Base-by-base conservation (phyloP, 2,113 vertebrate species). In the Dasypus novemcinctus region DNA sequence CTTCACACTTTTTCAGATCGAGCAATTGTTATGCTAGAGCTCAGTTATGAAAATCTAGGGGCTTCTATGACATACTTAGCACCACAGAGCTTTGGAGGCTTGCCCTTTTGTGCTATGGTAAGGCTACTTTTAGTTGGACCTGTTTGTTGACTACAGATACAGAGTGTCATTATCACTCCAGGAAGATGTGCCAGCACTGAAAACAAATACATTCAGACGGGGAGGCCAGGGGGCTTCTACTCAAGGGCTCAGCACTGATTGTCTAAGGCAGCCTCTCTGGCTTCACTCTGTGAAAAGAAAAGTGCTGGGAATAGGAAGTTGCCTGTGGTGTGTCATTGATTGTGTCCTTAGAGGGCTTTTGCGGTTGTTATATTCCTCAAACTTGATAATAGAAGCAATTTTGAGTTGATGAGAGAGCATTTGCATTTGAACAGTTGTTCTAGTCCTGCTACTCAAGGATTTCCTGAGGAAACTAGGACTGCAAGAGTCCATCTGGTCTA, bases 381-480 rank as follows among this genome's bases (percentile, higher is more conserved):
- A 88, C 91, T 95, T 97, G 93, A 94, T 96, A 97, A 96, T 93
- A 80, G 68, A 21, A 97, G 91, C 91, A 94, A 94, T 97, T 97
- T 92, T 79, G 95, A 95, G 96, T 82, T 95, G 93, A 97, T 96
- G 94, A 96, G 94, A 69, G 95, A 93, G 54, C 94, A 96, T 97
- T 97, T 97, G 93, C 95, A 80, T 97, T 92, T 97, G 95, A 97
- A 97, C 88, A 96, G 95, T 85, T 93, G 90, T 95, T 96, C 95
- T 90, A 63, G 91, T 91, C 97, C 96, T 96, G 72, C 91, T 93
- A 75, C 95, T 95, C 94, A 91, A 97, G 97, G 91, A 97, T 85
- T 96, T 97, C 90, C 95, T 95, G 92, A 95, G 94, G 85, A 95
- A 96, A 85, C 81, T 72, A 31, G 92, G 94, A 66, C 88, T 94